phyloP scores from a whole-genome alignment of 2,888 invertebrate genomes.

The Myathropa florea region DNA sequence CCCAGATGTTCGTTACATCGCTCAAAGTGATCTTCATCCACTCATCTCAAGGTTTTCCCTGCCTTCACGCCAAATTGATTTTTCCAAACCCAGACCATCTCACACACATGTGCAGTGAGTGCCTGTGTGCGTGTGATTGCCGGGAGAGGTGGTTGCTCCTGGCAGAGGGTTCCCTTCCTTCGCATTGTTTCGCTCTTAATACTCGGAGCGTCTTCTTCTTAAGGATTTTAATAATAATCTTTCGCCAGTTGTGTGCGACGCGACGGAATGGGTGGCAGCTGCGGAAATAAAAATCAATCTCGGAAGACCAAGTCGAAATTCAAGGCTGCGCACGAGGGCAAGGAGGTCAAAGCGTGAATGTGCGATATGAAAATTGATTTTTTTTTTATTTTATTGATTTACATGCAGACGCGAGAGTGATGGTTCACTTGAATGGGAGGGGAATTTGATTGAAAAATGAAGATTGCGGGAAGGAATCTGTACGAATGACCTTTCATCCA shows the following conservation, averaged over 20 bases:
- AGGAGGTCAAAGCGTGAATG: constrained; percentile 30
- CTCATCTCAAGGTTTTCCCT: constrained; percentile 51
- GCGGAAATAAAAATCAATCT: constrained; percentile 58
- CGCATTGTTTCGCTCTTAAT: constrained; percentile 53
- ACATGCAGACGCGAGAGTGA: not conserved
- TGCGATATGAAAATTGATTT: constrained; percentile 58
- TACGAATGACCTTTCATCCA: not conserved
- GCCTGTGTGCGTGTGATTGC: not conserved
- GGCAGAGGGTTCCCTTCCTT: constrained; percentile 16
- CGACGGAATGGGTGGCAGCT: constrained; percentile 68
- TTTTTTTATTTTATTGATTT: constrained; percentile 7
- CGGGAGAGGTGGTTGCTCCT: constrained; percentile 2
- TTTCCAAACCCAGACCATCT: constrained; percentile 25
- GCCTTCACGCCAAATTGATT: constrained; percentile 66
- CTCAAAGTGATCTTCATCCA: constrained; percentile 58
- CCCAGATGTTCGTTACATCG: constrained; percentile 66
- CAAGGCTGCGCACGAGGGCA: constrained; percentile 17
- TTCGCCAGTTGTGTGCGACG: constrained; percentile 24
- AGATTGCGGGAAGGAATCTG: not conserved
- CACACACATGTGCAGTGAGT: constrained; percentile 10
- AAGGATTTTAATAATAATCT: constrained; percentile 70
- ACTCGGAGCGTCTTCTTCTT: constrained; percentile 46
- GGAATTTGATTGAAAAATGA: not conserved
- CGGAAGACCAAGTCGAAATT: constrained; percentile 3
- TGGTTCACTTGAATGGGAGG: not conserved